These are phyloP conservation scores for Notarius lentiginosus DNA, from an alignment of 2,113 vertebrate species.

Conservation along the genomic window DNA sequence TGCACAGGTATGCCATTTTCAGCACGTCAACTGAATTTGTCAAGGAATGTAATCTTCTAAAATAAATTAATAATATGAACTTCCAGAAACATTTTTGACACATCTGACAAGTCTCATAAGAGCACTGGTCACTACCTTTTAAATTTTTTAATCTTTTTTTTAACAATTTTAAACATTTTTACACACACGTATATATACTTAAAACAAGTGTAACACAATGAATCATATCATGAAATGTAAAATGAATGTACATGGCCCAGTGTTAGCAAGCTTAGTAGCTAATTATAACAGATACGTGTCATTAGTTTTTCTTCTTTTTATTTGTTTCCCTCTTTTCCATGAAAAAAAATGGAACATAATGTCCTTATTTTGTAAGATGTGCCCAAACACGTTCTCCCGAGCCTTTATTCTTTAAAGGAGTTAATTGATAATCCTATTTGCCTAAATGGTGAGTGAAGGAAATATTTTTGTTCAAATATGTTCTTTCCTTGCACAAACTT, in stretches of 20 bases:
- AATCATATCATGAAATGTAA: neutral
- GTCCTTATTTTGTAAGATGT: neutral
- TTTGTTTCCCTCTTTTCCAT: neutral
- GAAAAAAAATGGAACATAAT: neutral
- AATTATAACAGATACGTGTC: neutral
- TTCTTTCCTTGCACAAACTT: neutral
- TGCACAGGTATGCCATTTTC: neutral
- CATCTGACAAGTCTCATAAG: conserved; percentile 32
- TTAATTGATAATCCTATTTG: neutral
- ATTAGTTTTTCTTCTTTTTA: neutral
- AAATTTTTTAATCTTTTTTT: neutral
- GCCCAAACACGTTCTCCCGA: neutral
- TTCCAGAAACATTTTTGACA: conserved; percentile 63
- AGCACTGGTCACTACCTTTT: conserved; percentile 37
- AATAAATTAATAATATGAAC: neutral
- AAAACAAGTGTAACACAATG: neutral
- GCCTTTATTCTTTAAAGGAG: neutral
- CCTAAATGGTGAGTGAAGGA: neutral
- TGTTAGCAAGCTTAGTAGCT: conserved; percentile 47
- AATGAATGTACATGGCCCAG: neutral
- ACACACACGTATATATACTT: neutral
- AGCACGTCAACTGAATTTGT: neutral
- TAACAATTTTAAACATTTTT: neutral
- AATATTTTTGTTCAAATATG: neutral
- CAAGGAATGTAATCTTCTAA: neutral